A percentile compares a stretch with the other conserved stretches of the same genome.
phyloP scores from a whole-genome alignment of 2,113 vertebrate species.

The Theropithecus gelada region DNA sequence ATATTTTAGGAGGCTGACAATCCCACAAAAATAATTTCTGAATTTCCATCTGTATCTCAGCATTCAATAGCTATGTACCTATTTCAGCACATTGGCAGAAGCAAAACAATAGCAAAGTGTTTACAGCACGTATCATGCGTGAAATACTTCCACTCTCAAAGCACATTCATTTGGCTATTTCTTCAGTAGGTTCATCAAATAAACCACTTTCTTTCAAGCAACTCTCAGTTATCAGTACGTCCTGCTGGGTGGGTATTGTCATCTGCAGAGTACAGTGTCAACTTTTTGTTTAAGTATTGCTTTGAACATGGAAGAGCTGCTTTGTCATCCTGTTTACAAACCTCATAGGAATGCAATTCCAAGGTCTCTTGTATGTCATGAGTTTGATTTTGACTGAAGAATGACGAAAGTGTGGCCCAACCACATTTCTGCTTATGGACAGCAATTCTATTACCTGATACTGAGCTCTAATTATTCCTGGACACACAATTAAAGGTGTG shows the following conservation, averaged over 20 bases:
- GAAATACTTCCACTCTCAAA: background rate
- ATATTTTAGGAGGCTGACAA: background rate
- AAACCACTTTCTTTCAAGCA: background rate
- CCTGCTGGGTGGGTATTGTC: background rate
- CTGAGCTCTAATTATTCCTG: background rate
- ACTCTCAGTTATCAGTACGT: background rate
- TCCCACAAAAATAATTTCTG: background rate
- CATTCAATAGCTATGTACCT: background rate
- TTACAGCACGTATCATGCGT: accelerated
- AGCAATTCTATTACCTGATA: background rate
- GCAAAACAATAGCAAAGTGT: background rate
- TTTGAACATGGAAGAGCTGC: background rate
- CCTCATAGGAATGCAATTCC: background rate
- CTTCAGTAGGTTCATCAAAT: background rate
- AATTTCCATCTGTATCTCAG: background rate
- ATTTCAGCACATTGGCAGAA: background rate
- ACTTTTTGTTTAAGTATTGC: background rate
- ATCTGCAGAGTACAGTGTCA: background rate
- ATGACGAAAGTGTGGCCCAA: too few relatives aligned
- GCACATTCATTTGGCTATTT: background rate
- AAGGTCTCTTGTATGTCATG: background rate
- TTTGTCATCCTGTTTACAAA: background rate
- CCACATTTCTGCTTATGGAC: background rate
- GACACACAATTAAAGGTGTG: background rate
- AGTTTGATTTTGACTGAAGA: background rate